Evolutionary conservation across 1,140 invertebrate genomes (phyloP), one percentile per base, ranked within the genome.

Genomic region (Apis laboriosa): DNA sequence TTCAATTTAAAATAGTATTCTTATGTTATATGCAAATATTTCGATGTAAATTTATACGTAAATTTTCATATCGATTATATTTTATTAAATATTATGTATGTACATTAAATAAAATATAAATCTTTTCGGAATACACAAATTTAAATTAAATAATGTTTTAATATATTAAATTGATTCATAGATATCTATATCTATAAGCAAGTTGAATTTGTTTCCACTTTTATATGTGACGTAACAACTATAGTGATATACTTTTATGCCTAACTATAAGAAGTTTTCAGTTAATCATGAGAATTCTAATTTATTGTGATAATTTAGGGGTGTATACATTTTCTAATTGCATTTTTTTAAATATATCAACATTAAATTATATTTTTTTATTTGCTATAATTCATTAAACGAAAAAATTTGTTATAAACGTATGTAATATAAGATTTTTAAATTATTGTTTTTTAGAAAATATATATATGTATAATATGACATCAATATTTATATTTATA

Each of bases 211-310:
- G 12, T 68, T 68, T 49, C 34, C 19, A 66, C 24, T 19, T 72
- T 79, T 72, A 17, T 24, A 15, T 19, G 15, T 80, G 78, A 74
- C 60, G 51, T 75, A 80, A 80, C 61, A 53, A 28, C 21, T 43
- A 43, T 43, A 21, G 34, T 75, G 15, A 28, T 34, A 66, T 64
- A 80, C 61, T 80, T 80, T 56, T 80, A 34, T 68, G 60, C 43
- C 55, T 43, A 7, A 56, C 67, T 58, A 66, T 28, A 56, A 13
- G 4, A 80, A 21, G 55, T 53, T 75, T 66, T 49, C 61, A n/a
- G 11, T 64, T 49, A n/a, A 43, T 19, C 34, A 55, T 5, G 1
- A 75, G 12, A 24, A 74, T 55, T 80, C n/a, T 55, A 5, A 13
- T 1, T 43, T 0, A 34, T 13, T 71, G 5, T 7, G 11, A 51